These are phyloP conservation scores for Axea sp. DNA, from an alignment of 2,888 invertebrate species.

Conservation along the genomic window DNA sequence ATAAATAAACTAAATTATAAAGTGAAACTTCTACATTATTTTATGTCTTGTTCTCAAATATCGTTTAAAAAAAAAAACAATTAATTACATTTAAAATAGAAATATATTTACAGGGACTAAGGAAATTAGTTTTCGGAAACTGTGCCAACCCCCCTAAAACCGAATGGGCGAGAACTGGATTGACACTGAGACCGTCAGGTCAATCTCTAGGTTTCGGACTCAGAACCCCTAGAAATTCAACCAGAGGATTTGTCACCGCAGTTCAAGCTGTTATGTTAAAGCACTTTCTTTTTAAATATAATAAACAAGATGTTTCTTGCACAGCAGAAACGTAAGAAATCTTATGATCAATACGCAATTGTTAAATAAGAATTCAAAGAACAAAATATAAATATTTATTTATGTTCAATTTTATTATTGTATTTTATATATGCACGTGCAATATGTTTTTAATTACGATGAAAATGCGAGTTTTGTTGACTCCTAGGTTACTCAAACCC, in stretches of 20 bases:
- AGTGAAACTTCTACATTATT: too few species aligned
- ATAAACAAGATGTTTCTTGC: conserved; percentile 79
- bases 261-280: conserved; percentile 86
- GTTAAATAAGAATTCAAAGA: too few species aligned
- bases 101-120: conserved; percentile 81
- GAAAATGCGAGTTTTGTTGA: too few species aligned
- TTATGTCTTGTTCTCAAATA: too few species aligned
- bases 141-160: conserved; percentile 85
- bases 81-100: too few species aligned
- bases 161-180: conserved; percentile 86
- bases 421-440: too few species aligned
- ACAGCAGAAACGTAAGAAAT: conserved; percentile 82
- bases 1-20: too few species aligned
- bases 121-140: conserved; percentile 84
- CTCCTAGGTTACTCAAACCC: conserved; percentile 83
- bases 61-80: too few species aligned
- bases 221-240: conserved; percentile 84
- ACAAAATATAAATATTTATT: too few species aligned
- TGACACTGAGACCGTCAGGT: conserved; percentile 83
- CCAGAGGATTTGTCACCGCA: conserved; percentile 83
- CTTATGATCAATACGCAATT: neutral
- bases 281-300: conserved; percentile 82
- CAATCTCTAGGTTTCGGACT: conserved; percentile 84
- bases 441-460: too few species aligned
- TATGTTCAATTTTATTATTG: too few species aligned